A percentile compares a stretch with the other conserved stretches of the same genome.
Evolutionary conservation across 2,113 vertebrate genomes (phyloP).

Genomic region (Rissa tridactyla): DNA sequence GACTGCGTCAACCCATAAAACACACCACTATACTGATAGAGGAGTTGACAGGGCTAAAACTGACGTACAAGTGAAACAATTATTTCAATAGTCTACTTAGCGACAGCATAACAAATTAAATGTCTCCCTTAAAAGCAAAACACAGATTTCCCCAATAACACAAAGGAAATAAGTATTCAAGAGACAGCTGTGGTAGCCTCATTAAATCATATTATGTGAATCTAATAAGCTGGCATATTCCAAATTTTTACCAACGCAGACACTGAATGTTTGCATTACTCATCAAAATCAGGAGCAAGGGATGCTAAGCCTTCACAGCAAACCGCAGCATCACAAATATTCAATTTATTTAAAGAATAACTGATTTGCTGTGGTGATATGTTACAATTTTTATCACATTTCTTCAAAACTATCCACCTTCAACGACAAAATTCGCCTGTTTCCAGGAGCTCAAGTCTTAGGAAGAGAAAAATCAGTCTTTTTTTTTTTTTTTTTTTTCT

Average conservation of each 20-base stretch:
- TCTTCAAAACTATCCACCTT: neutral
- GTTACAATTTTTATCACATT: neutral
- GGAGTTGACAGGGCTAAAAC: neutral
- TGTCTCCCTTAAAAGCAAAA: neutral
- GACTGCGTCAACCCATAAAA: neutral
- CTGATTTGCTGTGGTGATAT: neutral
- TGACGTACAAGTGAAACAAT: neutral
- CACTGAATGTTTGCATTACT: neutral
- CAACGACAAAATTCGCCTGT: neutral
- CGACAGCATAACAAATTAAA: neutral
- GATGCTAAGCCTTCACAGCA: neutral
- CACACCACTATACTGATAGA: neutral
- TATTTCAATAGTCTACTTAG: neutral
- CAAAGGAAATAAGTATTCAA: neutral
- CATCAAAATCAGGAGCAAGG: neutral
- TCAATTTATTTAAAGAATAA: neutral
- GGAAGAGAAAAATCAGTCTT: neutral
- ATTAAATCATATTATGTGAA: neutral
- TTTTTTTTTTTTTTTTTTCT: no score
- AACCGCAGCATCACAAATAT: neutral
- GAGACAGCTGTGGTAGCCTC: slow-evolving; percentile 1
- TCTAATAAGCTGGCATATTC: neutral
- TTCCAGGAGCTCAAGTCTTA: neutral
- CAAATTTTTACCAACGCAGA: neutral
- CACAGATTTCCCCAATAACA: neutral